Evolutionary conservation across 2,797 vertebrate genomes (phyloP).

Genomic region (Pteronotus mesoamericanus): DNA sequence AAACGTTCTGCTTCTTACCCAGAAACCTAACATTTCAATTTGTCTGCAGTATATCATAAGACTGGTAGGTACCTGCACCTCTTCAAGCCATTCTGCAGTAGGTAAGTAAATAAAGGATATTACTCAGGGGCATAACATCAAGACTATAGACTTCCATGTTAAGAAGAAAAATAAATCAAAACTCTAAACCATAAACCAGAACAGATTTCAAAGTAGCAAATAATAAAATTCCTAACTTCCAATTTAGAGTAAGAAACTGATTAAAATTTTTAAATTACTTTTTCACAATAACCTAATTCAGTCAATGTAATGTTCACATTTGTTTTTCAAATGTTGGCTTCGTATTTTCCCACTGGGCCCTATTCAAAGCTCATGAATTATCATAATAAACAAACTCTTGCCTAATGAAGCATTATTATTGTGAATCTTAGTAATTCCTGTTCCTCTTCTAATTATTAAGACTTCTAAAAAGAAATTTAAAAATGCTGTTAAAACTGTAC

Average conservation of each 20-base stretch:
- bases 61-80: not conserved
- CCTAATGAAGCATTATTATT: not conserved
- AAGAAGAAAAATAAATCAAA: not conserved
- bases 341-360: not conserved
- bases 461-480: not conserved
- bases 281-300: constrained; percentile 11
- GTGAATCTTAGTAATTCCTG: not conserved
- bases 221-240: not conserved
- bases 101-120: not conserved
- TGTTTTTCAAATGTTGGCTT: not conserved
- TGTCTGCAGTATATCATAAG: not conserved
- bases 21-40: not conserved
- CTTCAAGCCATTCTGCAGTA: not conserved
- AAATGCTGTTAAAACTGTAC: not conserved
- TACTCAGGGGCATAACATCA: not conserved
- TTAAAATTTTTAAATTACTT: not conserved
- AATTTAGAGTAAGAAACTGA: not conserved
- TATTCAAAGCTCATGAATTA: not conserved
- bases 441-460: constrained; percentile 17
- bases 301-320: not conserved
- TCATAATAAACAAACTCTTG: not conserved
- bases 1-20: not conserved
- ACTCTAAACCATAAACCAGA: not conserved
- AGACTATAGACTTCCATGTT: not conserved
- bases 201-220: constrained; percentile 2